phyloP scores from a whole-genome alignment of 1,140 invertebrate species.

The Schlechtendalia chinensis region DNA sequence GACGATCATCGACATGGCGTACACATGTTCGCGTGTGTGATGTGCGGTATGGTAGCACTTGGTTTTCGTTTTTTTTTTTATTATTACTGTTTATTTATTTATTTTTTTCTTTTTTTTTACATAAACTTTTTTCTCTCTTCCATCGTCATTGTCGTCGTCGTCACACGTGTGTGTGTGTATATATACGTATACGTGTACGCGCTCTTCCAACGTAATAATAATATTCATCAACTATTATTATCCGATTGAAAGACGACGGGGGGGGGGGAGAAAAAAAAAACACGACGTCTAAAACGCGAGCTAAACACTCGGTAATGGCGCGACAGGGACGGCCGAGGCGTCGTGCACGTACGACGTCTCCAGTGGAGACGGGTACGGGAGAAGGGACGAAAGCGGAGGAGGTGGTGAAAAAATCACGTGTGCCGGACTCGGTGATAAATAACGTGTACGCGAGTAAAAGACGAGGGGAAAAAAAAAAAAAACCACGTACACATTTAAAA shows the following conservation, averaged over 20 bases:
- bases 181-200: background rate
- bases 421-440: constrained; percentile 33
- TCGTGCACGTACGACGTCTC: too few species aligned
- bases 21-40: constrained; percentile 30
- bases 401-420: constrained; percentile 44
- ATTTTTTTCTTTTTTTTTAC: constrained; percentile 9
- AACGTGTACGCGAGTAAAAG: background rate
- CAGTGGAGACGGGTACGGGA: too few species aligned
- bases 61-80: background rate
- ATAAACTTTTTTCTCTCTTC: background rate
- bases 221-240: constrained; percentile 46
- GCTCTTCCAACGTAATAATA: background rate
- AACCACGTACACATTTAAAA: background rate
- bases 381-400: background rate
- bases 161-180: background rate
- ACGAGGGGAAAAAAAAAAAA: constrained; percentile 5
- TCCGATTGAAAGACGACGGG: constrained; percentile 35
- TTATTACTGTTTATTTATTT: background rate
- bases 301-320: constrained; percentile 44
- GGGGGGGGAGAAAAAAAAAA: constrained; percentile 13
- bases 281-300: constrained; percentile 39
- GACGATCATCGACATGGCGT: constrained; percentile 38
- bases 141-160: background rate
- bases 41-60: constrained; percentile 42
- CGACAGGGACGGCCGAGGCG: constrained; percentile 28